These are phyloP conservation scores for Neoseiulus cucumeris DNA, from an alignment of 1,140 invertebrate species.

Conservation along the genomic window DNA sequence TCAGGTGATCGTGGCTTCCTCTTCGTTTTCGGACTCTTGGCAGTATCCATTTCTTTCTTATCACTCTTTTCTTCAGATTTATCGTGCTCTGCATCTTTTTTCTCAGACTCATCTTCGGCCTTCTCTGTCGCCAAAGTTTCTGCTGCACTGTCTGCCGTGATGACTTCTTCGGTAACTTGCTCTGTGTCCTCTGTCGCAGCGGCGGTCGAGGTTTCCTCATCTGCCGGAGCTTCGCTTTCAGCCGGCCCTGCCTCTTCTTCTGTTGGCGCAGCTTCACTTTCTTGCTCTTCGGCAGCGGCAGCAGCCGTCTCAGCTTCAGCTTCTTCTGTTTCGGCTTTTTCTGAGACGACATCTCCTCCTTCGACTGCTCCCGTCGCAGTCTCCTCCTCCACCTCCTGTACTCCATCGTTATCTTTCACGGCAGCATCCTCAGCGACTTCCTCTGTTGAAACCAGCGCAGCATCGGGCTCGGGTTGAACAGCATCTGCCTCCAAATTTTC, in stretches of 20 bases:
- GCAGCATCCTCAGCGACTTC: background rate
- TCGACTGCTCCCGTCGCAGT: background rate
- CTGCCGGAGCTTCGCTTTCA: background rate
- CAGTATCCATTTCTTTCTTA: background rate
- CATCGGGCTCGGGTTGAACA: background rate
- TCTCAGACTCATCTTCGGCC: background rate
- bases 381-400: background rate
- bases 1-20: constrained; percentile 1
- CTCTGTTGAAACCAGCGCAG: background rate
- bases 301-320: background rate
- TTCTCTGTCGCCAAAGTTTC: background rate
- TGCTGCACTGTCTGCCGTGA: background rate
- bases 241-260: background rate
- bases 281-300: too few species aligned
- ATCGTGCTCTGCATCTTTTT: background rate
- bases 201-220: background rate
- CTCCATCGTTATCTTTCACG: background rate
- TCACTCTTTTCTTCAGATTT: constrained; percentile 8
- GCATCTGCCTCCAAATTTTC: too few species aligned
- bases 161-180: background rate
- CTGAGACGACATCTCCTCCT: background rate
- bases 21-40: constrained; percentile 1
- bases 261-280: background rate
- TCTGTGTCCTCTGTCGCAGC: background rate
- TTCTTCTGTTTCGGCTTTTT: background rate